These are phyloP conservation scores for Strigamia maritima DNA, from an alignment of 2,888 invertebrate species.

Conservation along the genomic window DNA sequence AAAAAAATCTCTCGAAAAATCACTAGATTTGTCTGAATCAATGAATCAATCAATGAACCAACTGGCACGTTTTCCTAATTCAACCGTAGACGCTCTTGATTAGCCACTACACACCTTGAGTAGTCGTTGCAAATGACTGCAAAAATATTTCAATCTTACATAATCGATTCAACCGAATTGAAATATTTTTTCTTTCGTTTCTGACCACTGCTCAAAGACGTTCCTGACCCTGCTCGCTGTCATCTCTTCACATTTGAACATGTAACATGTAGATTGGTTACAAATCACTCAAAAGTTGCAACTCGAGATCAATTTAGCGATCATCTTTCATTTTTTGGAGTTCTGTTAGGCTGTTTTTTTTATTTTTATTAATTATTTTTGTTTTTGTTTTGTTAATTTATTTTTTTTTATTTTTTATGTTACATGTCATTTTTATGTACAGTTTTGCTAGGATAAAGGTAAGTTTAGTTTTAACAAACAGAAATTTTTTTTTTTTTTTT, in stretches of 20 bases:
- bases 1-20: background rate
- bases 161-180: no score
- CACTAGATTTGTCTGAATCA: no score
- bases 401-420: background rate
- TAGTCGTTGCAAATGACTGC: background rate
- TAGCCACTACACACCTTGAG: background rate
- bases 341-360: background rate
- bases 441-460: background rate
- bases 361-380: background rate
- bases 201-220: no score
- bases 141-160: no score
- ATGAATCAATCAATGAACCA: no score
- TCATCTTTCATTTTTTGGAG: background rate
- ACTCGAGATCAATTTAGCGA: background rate
- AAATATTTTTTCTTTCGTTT: no score
- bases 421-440: background rate
- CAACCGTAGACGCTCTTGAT: background rate
- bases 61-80: background rate
- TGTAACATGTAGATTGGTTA: no score
- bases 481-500: background rate
- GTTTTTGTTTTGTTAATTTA: background rate
- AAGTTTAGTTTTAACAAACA: background rate
- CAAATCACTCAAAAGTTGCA: no score
- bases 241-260: no score
- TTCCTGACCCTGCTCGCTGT: no score